Evolutionary conservation across 1,140 invertebrate genomes (phyloP), one percentile per base, ranked within the genome.

Genomic region (Lasioglossum albipes): DNA sequence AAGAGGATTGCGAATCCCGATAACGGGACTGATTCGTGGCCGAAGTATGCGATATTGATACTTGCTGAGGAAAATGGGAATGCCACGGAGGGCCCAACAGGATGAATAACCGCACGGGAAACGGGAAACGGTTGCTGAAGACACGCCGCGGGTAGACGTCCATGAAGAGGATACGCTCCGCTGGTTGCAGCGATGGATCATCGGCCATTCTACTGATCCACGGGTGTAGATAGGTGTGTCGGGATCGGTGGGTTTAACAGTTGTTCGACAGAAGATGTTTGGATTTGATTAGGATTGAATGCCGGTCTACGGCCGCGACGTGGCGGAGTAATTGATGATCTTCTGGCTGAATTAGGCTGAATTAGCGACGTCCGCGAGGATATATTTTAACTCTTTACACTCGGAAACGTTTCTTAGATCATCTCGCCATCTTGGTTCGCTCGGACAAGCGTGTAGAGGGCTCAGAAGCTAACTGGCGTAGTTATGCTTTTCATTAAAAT

Each of bases 121-220:
- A 67, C 73, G 74, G 75, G 69, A 31, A 84, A 84, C 83, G 82
- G 80, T 84, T 84, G 81, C 62, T 16, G 41, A 18, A 36, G 36
- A 27, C 20, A 5, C 42, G 36, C 45, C 45, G 52, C 22, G 74
- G 49, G 71, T 69, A 82, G 78, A 82, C 82, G 69, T 45, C 20
- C 20, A 12, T 45, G 41, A 20, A 13, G n/a, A 45, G 41, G 62
- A 31, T 16, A 42, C 20, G 57, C 18, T 18, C 2, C 27, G 16
- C 22, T 59, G 27, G 27, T 27, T 36, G 4, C 20, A 5, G 20
- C 45, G 20, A 59, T 9, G 57, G 57, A 59, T 59, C 52, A 20
- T 57, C 20, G 52, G 52, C 52, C 18, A 16, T 6, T 57, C 20
- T 16, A 18, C 16, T 20, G 52, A 57, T 57, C 18, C 20, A 6